phyloP scores from a whole-genome alignment of 2,888 invertebrate genomes.

The Tetanocera ferruginea region DNA sequence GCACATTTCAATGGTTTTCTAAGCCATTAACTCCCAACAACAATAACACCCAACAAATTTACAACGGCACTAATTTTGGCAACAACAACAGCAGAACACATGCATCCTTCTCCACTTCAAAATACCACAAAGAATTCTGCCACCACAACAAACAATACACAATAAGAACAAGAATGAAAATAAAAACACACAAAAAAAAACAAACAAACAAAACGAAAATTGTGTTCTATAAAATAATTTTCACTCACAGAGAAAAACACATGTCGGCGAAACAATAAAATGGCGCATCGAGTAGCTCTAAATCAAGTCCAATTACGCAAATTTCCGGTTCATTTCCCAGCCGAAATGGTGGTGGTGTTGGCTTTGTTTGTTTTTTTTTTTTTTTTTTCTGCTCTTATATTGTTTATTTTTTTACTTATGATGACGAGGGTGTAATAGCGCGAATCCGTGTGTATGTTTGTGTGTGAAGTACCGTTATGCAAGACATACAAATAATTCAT shows the following conservation, averaged over 20 bases:
- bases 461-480: background rate
- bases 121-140: background rate
- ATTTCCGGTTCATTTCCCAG: constrained; percentile 50
- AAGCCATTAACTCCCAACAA: constrained; percentile 60
- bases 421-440: background rate
- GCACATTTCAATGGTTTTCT: constrained; percentile 58
- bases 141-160: constrained; percentile 12
- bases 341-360: constrained; percentile 37
- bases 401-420: no score
- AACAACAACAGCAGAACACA: constrained; percentile 16
- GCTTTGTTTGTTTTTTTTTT: constrained; percentile 11
- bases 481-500: constrained; percentile 30
- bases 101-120: background rate
- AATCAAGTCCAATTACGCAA: constrained; percentile 51
- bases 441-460: background rate
- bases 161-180: background rate
- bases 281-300: constrained; percentile 42
- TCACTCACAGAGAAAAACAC: constrained; percentile 37
- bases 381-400: background rate
- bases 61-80: constrained; percentile 49
- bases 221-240: constrained; percentile 65
- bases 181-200: no score
- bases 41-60: constrained; percentile 20
- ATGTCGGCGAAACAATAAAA: constrained; percentile 45
- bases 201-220: constrained; percentile 54